Percentiles rank a stretch among this genome's conserved stretches.
These are phyloP conservation scores for Maccullochella peelii DNA, from an alignment of 2,113 vertebrate species.

Conservation along the genomic window DNA sequence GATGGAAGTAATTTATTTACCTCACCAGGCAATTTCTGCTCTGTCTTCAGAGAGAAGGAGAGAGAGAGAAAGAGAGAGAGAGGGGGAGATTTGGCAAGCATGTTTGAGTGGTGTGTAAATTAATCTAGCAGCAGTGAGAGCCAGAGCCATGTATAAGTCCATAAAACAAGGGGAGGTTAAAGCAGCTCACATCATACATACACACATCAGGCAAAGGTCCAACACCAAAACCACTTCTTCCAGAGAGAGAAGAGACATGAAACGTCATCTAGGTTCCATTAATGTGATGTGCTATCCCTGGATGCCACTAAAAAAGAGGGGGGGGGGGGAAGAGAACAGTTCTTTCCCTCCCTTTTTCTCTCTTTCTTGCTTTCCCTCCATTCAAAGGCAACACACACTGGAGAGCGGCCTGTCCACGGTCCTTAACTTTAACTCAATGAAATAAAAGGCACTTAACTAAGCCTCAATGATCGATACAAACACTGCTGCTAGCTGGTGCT, in stretches of 20 bases:
- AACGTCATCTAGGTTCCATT: conserved; percentile 78
- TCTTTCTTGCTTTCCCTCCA: conserved; percentile 64
- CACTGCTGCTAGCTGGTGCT: conserved; percentile 51
- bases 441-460: conserved; percentile 87
- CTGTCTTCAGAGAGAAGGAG: conserved; percentile 73
- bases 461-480: conserved; percentile 81
- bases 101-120: conserved; percentile 82
- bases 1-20: conserved; percentile 89
- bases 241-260: conserved; percentile 66
- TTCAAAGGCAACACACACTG: conserved; percentile 70
- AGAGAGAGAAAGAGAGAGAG: conserved; percentile 25
- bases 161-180: conserved; percentile 86
- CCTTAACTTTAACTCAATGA: conserved; percentile 84
- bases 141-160: conserved; percentile 81
- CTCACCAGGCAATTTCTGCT: conserved; percentile 81
- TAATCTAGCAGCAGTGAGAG: conserved; percentile 82
- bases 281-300: conserved; percentile 74
- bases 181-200: conserved; percentile 77
- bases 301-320: conserved; percentile 72
- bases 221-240: conserved; percentile 75
- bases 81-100: conserved; percentile 78
- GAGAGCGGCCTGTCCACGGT: conserved; percentile 73
- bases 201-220: conserved; percentile 77
- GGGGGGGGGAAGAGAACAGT: conserved; percentile 51
- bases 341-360: conserved; percentile 61